Evolutionary conservation across 2,888 invertebrate genomes (phyloP), one percentile per base, ranked within the genome.

Genomic region (Caenorhabditis japonica): DNA sequence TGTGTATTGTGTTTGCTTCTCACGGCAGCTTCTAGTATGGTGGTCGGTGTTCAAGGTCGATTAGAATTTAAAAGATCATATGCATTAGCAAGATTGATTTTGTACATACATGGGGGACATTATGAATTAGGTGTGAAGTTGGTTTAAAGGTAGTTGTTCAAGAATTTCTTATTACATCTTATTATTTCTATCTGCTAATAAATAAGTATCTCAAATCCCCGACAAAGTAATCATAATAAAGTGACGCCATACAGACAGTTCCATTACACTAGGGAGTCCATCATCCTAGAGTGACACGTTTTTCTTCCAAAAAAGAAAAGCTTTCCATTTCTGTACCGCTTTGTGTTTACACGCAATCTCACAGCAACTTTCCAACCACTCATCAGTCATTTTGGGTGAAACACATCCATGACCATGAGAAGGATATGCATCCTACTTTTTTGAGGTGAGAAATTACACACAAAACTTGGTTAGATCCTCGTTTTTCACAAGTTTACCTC

Each of bases 331-430:
- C 49, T 49, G 64, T 55, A 66, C 66, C 66, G 51, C 66, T 56
- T 41, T n/a, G 23, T 66, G 66, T 58, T 66, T 66, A 58, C 51
- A 51, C 51, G 56, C 51, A 56, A 66, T 56, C 66, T 49, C 47
- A 49, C 64, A 64, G 56, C 55, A 56, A 56, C 56, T 49, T 44
- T 44, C 47, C 64, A 64, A 66, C 66, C 66, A 66, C 56, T 66
- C 66, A 66, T 66, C 66, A 66, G 56, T 66, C 66, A 66, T 66
- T 66, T 56, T 47, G 56, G 56, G 56, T 44, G 56, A 66, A 66
- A 56, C 66, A 36, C 66, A 66, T 66, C 66, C 66, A 66, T 39
- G 51, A 51, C 66, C 56, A 47, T 15, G 33, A n/a, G 27, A 19
- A 41, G 55, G 53, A 64, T 66, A 66, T 41, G 56, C 66, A 66